Evolutionary conservation across 1,140 invertebrate species (phyloP).

Genomic region (Physella acuta): DNA sequence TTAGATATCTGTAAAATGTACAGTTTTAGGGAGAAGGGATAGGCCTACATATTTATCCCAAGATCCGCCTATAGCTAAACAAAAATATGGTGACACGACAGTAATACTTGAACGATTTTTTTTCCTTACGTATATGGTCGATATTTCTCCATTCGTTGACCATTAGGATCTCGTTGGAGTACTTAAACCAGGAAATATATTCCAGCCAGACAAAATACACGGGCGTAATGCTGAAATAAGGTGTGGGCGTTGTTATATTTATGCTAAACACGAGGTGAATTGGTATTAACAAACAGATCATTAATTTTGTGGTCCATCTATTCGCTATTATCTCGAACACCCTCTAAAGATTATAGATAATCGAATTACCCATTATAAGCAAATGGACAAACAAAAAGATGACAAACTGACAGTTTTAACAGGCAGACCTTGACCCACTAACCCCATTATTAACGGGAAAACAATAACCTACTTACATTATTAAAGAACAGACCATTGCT

Average conservation of each 20-base stretch:
- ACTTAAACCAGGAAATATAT: slow-evolving; percentile 93
- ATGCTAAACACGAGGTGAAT: neutral
- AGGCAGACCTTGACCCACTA: too few species aligned
- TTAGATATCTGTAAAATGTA: neutral
- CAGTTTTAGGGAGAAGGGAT: neutral
- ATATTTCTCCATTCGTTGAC: slow-evolving; percentile 85
- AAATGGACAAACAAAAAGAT: neutral
- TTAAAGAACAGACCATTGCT: too few species aligned
- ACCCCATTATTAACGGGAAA: too few species aligned
- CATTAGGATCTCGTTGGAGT: slow-evolving; percentile 88
- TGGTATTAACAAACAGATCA: neutral
- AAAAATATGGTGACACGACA: neutral
- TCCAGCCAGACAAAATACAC: slow-evolving; percentile 87
- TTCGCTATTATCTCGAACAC: neutral
- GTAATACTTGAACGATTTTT: neutral
- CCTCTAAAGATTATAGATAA: neutral
- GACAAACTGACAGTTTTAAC: too few species aligned
- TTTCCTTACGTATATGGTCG: slow-evolving; percentile 47
- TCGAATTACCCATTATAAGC: neutral
- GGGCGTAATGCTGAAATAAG: slow-evolving; percentile 66
- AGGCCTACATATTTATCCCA: neutral
- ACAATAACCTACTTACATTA: too few species aligned
- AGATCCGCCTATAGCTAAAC: neutral
- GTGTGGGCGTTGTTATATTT: too few species aligned
- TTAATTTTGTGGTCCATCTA: neutral